Evolutionary conservation across 2,113 vertebrate species (phyloP).

Genomic region (Pteropus alecto): DNA sequence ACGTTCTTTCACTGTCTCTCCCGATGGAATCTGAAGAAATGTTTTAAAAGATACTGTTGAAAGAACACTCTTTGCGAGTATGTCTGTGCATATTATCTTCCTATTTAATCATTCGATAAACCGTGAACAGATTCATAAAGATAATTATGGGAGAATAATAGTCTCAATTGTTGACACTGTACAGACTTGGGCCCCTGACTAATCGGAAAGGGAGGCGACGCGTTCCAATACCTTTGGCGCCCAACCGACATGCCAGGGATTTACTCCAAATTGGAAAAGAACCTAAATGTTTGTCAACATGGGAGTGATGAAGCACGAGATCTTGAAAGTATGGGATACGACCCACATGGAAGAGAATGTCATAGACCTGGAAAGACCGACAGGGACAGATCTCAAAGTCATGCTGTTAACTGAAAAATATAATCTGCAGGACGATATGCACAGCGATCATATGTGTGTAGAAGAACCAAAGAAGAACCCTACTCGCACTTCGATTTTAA

Average conservation of each 20-base stretch:
- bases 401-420: not conserved
- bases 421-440: not conserved
- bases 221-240: not conserved
- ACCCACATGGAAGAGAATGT: not conserved
- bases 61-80: not conserved
- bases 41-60: not conserved
- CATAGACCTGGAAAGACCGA: not conserved
- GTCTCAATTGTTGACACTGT: not conserved
- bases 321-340: not conserved
- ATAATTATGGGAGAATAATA: not conserved
- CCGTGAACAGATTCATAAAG: not conserved
- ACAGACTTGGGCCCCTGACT: not conserved
- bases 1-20: not conserved
- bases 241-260: not conserved
- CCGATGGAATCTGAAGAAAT: not conserved
- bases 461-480: not conserved
- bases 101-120: not conserved
- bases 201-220: not conserved
- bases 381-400: not conserved
- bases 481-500: not conserved
- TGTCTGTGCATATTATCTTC: not conserved
- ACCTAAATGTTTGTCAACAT: not conserved
- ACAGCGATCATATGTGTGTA: not conserved
- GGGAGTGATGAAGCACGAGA: not conserved
- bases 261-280: not conserved